These are phyloP conservation scores for Aquatica leii DNA, from an alignment of 2,888 invertebrate species.

Conservation along the genomic window DNA sequence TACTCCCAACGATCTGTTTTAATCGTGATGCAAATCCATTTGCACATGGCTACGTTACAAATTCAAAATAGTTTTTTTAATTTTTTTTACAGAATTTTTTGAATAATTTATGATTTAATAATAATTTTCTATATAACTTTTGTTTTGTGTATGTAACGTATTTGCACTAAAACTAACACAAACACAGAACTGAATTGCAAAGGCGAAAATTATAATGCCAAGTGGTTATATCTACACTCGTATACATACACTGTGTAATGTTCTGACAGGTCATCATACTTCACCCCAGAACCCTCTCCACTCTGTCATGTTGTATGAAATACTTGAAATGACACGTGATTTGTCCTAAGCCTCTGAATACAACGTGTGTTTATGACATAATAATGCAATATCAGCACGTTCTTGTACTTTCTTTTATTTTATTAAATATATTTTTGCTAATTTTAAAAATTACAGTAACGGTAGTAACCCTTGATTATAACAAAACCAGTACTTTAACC, in stretches of 20 bases:
- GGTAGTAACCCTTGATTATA: background rate
- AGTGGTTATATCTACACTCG: conserved; percentile 2
- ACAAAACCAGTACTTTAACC: conserved; percentile 1
- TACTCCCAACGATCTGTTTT: conserved; percentile 47
- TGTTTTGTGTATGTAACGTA: no score
- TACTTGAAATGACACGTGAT: conserved; percentile 44
- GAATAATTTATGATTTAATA: no score
- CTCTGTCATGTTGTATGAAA: conserved; percentile 35
- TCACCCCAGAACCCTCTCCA: conserved; percentile 31
- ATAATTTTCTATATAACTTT: no score
- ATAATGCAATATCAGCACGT: no score
- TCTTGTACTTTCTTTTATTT: no score
- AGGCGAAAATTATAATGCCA: background rate
- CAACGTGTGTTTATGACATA: conserved; percentile 38
- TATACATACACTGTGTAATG: conserved; percentile 27
- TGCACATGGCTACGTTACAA: conserved; percentile 31
- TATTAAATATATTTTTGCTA: background rate
- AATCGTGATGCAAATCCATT: conserved; percentile 45
- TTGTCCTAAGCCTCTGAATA: conserved; percentile 38
- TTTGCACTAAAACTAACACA: no score
- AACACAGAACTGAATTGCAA: conserved; percentile 8
- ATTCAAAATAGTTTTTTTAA: conserved; percentile 35
- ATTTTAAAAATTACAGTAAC: conserved; percentile 5
- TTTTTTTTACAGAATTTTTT: no score
- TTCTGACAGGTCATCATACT: conserved; percentile 38